A percentile compares a stretch with the other conserved stretches of the same genome.
These are phyloP conservation scores for Chrysolina oricalcia DNA, from an alignment of 2,888 invertebrate species.

Conservation along the genomic window DNA sequence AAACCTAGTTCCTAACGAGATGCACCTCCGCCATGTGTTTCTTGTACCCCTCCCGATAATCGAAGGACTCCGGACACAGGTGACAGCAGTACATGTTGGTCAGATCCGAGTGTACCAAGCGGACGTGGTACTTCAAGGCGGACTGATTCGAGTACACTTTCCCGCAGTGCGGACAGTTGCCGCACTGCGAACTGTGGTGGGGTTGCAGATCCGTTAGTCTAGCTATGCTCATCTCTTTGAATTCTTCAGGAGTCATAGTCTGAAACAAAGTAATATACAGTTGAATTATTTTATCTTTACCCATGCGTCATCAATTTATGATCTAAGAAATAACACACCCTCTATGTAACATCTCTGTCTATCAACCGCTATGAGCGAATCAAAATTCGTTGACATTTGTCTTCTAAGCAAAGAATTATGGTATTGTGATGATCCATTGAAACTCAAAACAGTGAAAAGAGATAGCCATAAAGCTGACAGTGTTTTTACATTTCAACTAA, in stretches of 20 bases:
- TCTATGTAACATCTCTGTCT: too few relatives aligned
- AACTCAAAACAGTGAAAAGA: too few relatives aligned
- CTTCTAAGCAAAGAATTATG: too few relatives aligned
- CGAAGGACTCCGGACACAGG: conserved; percentile 80
- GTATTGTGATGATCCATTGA: too few relatives aligned
- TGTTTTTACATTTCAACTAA: too few relatives aligned
- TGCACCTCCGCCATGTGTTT: conserved; percentile 82
- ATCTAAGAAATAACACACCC: too few relatives aligned
- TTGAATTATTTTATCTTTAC: too few relatives aligned
- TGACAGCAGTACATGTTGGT: conserved; percentile 81
- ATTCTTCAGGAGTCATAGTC: conserved; percentile 55
- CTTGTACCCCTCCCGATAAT: conserved; percentile 80
- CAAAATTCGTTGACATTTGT: too few relatives aligned
- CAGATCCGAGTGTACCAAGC: conserved; percentile 80
- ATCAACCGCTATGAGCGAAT: too few relatives aligned
- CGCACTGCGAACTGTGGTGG: conserved; percentile 73
- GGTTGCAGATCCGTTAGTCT: conserved; percentile 58
- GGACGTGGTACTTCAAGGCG: conserved; percentile 78
- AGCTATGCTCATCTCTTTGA: conserved; percentile 51
- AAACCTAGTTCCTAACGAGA: conserved; percentile 76
- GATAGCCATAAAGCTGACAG: too few relatives aligned
- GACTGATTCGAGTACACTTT: conserved; percentile 82
- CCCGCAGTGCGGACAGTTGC: conserved; percentile 81
- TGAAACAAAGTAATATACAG: conserved; percentile 16
- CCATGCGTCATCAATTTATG: too few relatives aligned